Evolutionary conservation across 2,888 invertebrate species (phyloP).

Genomic region (Zeuzera pyrina): DNA sequence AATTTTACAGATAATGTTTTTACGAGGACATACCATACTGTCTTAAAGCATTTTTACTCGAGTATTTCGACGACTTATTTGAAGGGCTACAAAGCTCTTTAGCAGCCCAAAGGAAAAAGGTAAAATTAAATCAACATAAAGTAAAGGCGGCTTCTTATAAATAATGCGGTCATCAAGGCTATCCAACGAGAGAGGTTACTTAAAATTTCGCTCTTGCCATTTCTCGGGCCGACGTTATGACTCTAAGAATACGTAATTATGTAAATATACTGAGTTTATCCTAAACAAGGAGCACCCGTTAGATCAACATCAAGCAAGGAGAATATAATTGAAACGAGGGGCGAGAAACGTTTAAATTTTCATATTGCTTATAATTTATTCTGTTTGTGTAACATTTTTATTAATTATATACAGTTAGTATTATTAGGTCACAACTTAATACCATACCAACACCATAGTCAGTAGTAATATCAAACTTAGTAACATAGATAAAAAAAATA

Average conservation of each 20-base stretch:
- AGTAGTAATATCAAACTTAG: too few species aligned
- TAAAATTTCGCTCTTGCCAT: constrained; percentile 27
- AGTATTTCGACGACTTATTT: neutral
- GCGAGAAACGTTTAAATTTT: constrained; percentile 19
- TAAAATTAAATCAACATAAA: constrained; percentile 33
- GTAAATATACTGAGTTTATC: constrained; percentile 24
- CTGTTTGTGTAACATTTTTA: too few species aligned
- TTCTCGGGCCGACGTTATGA: constrained; percentile 23
- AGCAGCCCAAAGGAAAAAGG: constrained; percentile 20
- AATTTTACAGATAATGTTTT: too few species aligned
- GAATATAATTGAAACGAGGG: constrained; percentile 23
- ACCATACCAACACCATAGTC: too few species aligned
- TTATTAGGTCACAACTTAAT: too few species aligned
- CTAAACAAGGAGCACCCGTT: constrained; percentile 19
- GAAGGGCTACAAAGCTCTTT: neutral
- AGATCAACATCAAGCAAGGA: constrained; percentile 18
- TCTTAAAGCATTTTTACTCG: too few species aligned
- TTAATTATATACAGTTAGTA: too few species aligned
- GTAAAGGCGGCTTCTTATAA: constrained; percentile 29
- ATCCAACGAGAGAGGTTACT: constrained; percentile 19
- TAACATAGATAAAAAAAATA: too few species aligned
- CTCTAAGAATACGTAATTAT: constrained; percentile 37
- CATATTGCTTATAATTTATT: constrained; percentile 17
- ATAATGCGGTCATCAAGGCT: constrained; percentile 36
- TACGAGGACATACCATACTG: too few species aligned